Base-by-base conservation (phyloP, 1,140 invertebrate genomes). In the Eriocheir sinensis region DNA sequence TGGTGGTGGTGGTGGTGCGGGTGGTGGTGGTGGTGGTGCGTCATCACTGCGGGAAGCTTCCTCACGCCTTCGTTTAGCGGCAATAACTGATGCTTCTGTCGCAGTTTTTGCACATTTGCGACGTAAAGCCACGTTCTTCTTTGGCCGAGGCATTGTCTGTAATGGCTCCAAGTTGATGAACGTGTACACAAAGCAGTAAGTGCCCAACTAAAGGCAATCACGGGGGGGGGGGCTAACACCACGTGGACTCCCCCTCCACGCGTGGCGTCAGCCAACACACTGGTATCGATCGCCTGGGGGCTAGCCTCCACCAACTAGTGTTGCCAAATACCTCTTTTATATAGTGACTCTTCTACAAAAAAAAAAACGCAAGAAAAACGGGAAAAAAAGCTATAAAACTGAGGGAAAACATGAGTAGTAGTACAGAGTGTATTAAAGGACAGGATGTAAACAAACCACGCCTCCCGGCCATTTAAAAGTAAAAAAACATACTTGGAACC, bases 71-170 rank as follows among this genome's bases (percentile, higher is more conserved):
- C 89, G 41, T 44, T 91, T 91, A 17, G 89, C 89, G n/a, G 89
- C 89, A 48, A 34, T 27, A 48, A 60, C 3, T 2, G 89, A 91
- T 91, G 89, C 89, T 91, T 91, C 32, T 91, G 89, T 91, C 41
- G 44, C 89, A 53, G 60, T 91, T 91, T 91, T 72, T 72, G 89
- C 89, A 91, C 89, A 91, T 91, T 91, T 91, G 89, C 89, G 89
- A 91, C 89, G 89, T 72, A 91, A 91, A 91, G 53, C 89, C 41
- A 91, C 89, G 89, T 91, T 91, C 89, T 91, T 91, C 89, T 91
- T 91, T 72, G 89, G 89, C 30, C 89, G 53, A 72, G 89, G 89
- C 89, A 91, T 91, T 60, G 30, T 91, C n/a, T 72, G 53, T 32
- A 91, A 91, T 72, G 53, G 2, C 89, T 3, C 48, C 48, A 53